Base-by-base conservation (phyloP, 1,140 invertebrate species). In the Eciton burchellii region DNA sequence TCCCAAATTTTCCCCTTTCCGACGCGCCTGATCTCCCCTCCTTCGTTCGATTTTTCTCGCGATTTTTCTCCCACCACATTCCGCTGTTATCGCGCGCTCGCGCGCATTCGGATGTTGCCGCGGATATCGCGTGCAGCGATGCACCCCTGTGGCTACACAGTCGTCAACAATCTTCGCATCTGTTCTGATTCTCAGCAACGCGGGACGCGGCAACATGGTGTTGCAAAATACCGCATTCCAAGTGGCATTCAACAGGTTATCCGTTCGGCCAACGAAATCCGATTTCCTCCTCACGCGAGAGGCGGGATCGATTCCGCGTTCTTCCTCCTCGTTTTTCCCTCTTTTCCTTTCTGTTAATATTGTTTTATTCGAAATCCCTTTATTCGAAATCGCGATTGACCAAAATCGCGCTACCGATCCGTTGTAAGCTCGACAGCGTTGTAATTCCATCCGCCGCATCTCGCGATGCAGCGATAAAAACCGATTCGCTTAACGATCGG, bases 221-320 rank as follows among this genome's bases (percentile, higher is more conserved):
- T 5, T 14, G 5, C n/a, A 57, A 79, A 56, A 79, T 12, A 21
- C 16, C 26, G 47, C 49, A 56, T 26, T 68, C n/a, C 12, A 70
- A 79, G 35, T 57, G 62, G n/a, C 60, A 21, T 68, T 79, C 74
- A 79, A 79, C 74, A 79, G 74, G 74, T 79, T 79, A 79, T 45
- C 24, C 49, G n/a, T 16, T 14, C 6, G 12, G 16, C 16, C n/a
- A 77, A 45, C 63, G 43, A 77, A 77, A 56, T 9, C n/a, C 21
- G 73, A 68, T 52, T 26, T 29, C 3, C 49, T 70, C 9, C 12
- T 45, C 21, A 41, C 19, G 14, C 41, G n/a, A n/a, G n/a, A n/a
- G n/a, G n/a, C n/a, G 47, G 26, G 14, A 49, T 29, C 24, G 14
- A 43, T 68, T 54, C 43, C 6, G 2, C 35, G 35, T 35, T 35